phyloP scores from a whole-genome alignment of 2,888 invertebrate genomes.

The Venustoraphidia nigricollis region DNA sequence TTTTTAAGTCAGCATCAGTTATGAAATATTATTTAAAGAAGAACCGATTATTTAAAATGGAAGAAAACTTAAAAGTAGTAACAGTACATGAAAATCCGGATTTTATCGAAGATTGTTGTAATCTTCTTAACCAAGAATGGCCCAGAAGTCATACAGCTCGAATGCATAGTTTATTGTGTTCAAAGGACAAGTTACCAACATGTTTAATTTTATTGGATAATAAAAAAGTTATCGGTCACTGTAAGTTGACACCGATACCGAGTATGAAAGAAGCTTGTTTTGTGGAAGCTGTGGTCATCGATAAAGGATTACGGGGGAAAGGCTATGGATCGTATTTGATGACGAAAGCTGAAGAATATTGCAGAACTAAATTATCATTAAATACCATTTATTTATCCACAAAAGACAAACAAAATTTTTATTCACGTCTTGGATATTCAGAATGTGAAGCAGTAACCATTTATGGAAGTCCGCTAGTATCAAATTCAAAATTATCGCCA shows the following conservation, averaged over 20 bases:
- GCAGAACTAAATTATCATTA: slow-evolving; percentile 41
- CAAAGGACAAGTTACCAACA: slow-evolving; percentile 56
- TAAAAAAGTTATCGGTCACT: slow-evolving; percentile 52
- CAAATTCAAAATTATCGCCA: no score
- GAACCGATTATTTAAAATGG: no score
- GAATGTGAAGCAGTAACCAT: slow-evolving; percentile 54
- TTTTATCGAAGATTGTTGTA: slow-evolving; percentile 53
- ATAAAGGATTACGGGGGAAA: slow-evolving; percentile 50
- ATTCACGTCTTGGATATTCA: slow-evolving; percentile 55
- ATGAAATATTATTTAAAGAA: no score
- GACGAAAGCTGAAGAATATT: slow-evolving; percentile 59
- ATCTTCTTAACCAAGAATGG: slow-evolving; percentile 76
- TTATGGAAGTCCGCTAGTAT: slow-evolving; percentile 32
- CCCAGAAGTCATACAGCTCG: slow-evolving; percentile 66
- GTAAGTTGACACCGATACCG: slow-evolving; percentile 60
- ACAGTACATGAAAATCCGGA: slow-evolving; percentile 59
- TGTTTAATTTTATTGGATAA: slow-evolving; percentile 49
- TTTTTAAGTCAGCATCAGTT: no score
- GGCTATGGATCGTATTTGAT: slow-evolving; percentile 64
- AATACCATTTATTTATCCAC: slow-evolving; percentile 52
- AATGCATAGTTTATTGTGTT: slow-evolving; percentile 55
- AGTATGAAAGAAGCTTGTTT: slow-evolving; percentile 56
- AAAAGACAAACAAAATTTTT: slow-evolving; percentile 59
- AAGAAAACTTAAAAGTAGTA: slow-evolving; percentile 30
- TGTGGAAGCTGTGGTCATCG: slow-evolving; percentile 70